Evolutionary conservation across 2,113 vertebrate genomes (phyloP).

Genomic region (Festucalex cinctus): DNA sequence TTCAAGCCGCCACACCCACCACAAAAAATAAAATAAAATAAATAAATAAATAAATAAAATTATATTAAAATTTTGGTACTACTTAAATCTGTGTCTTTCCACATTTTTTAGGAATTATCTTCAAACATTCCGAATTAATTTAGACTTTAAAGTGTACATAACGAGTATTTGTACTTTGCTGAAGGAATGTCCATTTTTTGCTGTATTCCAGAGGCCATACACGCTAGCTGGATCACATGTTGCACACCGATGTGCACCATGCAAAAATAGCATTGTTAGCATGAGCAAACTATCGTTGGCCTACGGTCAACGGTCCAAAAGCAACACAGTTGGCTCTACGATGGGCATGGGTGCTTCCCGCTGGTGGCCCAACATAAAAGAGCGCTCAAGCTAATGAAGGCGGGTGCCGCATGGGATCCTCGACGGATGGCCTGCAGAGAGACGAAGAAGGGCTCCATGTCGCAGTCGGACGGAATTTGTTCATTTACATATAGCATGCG

Average conservation of each 20-base stretch:
- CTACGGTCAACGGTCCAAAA: neutral
- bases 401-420: constrained; percentile 26
- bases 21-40: no score
- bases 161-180: no score
- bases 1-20: no score
- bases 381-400: constrained; percentile 28
- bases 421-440: constrained; percentile 9
- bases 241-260: neutral
- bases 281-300: neutral
- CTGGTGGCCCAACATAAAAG: constrained; percentile 1
- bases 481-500: constrained; percentile 50
- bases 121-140: no score
- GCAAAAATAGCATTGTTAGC: neutral
- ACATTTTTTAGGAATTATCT: no score
- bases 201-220: no score
- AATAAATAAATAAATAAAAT: no score
- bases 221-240: neutral
- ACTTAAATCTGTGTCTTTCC: no score
- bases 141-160: no score
- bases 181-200: no score
- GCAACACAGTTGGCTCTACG: neutral
- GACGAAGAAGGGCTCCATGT: constrained; percentile 34
- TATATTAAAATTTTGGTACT: no score
- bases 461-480: constrained; percentile 45
- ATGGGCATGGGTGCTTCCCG: neutral